phyloP scores from a whole-genome alignment of 2,113 vertebrate genomes.

The Zeus faber region DNA sequence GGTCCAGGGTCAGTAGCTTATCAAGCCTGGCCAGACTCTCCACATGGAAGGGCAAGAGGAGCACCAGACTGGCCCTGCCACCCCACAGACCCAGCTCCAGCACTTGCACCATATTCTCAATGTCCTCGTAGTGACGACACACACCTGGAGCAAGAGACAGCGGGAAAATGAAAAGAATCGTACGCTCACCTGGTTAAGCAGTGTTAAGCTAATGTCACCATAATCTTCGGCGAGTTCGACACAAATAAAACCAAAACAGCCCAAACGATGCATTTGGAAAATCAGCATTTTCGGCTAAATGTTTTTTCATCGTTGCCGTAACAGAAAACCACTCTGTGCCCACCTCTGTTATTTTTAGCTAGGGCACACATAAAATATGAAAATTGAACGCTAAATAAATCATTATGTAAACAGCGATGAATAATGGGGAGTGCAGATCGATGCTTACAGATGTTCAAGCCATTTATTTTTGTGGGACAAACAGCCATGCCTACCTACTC shows the following conservation, averaged over 20 bases:
- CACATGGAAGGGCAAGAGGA: constrained; percentile 70
- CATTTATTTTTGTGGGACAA: constrained; percentile 18
- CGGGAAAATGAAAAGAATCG: not conserved
- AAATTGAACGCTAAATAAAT: constrained; percentile 48
- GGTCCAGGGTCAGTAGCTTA: constrained; percentile 57
- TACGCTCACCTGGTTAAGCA: not conserved
- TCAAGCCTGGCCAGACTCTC: constrained; percentile 59
- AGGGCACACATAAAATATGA: constrained; percentile 45
- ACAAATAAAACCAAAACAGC: not conserved
- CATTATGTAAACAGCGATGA: constrained; percentile 40
- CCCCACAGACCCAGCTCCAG: constrained; percentile 58
- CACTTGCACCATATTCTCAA: constrained; percentile 68
- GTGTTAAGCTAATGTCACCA: not conserved
- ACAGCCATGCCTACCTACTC: constrained; percentile 48
- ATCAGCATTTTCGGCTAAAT: not conserved
- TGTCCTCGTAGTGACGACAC: constrained; percentile 56
- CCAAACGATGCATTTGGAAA: not conserved
- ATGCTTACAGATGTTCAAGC: constrained; percentile 38
- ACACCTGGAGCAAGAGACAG: constrained; percentile 40
- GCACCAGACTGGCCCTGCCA: constrained; percentile 53
- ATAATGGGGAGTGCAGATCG: constrained; percentile 31
- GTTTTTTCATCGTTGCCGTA: constrained; percentile 9
- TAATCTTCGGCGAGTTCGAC: not conserved
- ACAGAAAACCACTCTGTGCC: constrained; percentile 17
- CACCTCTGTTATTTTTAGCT: constrained; percentile 32